phyloP scores from a whole-genome alignment of 2,113 vertebrate genomes.

The Ophthalmolycus amberensis region DNA sequence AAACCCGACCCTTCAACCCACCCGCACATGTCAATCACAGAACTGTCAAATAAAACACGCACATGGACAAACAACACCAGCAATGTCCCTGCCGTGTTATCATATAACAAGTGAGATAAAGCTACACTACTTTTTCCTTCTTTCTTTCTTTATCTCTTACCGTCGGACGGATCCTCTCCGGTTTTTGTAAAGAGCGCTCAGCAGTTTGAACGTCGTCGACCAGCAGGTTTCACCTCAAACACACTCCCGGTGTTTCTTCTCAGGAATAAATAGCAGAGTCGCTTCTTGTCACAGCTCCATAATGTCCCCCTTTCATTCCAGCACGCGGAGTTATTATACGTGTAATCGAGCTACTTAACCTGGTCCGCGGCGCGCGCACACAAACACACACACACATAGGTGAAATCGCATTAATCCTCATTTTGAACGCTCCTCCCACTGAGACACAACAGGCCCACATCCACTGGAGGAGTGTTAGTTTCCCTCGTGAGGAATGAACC shows the following conservation, averaged over 20 bases:
- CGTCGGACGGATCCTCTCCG: slow-evolving; percentile 47
- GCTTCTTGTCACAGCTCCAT: slow-evolving; percentile 8
- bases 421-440: slow-evolving; percentile 62
- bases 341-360: slow-evolving; percentile 41
- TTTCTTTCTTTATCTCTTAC: slow-evolving; percentile 45
- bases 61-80: background rate
- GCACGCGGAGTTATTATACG: background rate
- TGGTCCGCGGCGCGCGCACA: slow-evolving; percentile 1
- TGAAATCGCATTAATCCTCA: slow-evolving; percentile 41
- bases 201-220: slow-evolving; percentile 25
- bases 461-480: background rate
- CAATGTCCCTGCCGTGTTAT: background rate
- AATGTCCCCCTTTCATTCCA: background rate
- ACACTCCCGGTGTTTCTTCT: background rate
- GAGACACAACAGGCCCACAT: background rate
- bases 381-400: slow-evolving; percentile 19
- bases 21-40: slow-evolving; percentile 63
- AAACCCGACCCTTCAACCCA: slow-evolving; percentile 31
- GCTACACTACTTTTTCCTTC: background rate
- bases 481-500: background rate
- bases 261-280: background rate
- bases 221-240: slow-evolving; percentile 21
- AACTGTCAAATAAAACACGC: slow-evolving; percentile 37
- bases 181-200: slow-evolving; percentile 32
- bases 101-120: background rate